Conservation (phyloP, 1,140 invertebrate genomes). For the Adoxophyes honmai region DNA sequence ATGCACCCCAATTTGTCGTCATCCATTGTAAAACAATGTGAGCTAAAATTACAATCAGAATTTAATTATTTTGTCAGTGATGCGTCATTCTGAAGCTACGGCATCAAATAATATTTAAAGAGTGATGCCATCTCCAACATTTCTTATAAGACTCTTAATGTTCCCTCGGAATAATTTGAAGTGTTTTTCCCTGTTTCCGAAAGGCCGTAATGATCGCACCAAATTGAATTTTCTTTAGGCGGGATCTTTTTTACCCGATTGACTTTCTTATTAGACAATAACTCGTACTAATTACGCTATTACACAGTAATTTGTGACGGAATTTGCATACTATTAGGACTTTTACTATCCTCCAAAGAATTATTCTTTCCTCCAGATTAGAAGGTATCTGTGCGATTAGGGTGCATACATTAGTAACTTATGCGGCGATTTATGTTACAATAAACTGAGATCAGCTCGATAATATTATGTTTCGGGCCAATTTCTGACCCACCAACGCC, state of each 20-base stretch:
- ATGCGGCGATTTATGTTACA: too few species aligned
- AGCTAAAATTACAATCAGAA: too few species aligned
- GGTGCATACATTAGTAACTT: too few species aligned
- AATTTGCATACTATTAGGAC: constrained; percentile 7
- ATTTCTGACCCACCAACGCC: too few species aligned
- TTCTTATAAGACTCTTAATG: not conserved
- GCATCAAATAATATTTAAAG: not conserved
- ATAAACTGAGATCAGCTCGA: too few species aligned
- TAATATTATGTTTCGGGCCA: too few species aligned
- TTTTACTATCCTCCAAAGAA: not conserved
- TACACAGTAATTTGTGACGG: not conserved
- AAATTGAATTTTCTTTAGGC: constrained; percentile 2
- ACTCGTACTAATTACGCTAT: constrained; percentile 8
- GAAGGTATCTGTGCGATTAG: too few species aligned
- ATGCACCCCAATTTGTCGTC: too few species aligned
- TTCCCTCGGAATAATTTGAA: not conserved
- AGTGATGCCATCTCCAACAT: not conserved
- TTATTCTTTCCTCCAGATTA: not conserved
- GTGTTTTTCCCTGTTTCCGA: constrained; percentile 9
- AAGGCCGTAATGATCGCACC: not conserved
- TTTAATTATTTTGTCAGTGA: too few species aligned
- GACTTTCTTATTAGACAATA: constrained; percentile 12
- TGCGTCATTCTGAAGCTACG: too few species aligned
- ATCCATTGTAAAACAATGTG: too few species aligned
- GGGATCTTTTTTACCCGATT: not conserved